Percentiles rank a stretch among this genome's conserved stretches.
Conservation (phyloP, 2,888 invertebrate genomes). For the Seira musarum region DNA sequence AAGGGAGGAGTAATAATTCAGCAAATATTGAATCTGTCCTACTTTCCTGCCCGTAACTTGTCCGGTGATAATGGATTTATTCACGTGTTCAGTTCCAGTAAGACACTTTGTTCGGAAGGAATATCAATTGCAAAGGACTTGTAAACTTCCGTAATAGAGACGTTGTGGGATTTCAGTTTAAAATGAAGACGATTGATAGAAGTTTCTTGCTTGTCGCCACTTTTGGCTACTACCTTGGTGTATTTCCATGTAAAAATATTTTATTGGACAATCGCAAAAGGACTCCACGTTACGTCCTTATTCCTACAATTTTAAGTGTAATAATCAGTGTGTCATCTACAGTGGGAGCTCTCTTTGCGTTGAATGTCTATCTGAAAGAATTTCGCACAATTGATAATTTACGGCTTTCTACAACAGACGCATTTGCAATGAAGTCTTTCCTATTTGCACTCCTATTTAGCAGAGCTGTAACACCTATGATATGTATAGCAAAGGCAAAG, state of each 20-base stretch:
- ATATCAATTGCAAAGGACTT: background rate
- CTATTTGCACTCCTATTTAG: background rate
- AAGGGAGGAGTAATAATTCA: too few species aligned
- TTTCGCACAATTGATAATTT: slow-evolving; percentile 12
- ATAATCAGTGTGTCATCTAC: slow-evolving; percentile 16
- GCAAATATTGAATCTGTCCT: too few species aligned
- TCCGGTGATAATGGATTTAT: too few species aligned
- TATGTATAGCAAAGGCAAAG: slow-evolving; percentile 14
- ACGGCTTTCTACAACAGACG: background rate
- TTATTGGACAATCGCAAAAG: background rate
- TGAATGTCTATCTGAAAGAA: slow-evolving; percentile 5
- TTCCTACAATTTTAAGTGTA: slow-evolving; percentile 16
- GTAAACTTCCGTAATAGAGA: too few species aligned
- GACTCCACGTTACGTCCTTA: slow-evolving; percentile 13
- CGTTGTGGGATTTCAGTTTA: too few species aligned
- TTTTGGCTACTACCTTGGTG: background rate
- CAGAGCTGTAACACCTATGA: slow-evolving; percentile 14
- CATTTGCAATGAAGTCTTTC: slow-evolving; percentile 16
- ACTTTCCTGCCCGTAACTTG: too few species aligned
- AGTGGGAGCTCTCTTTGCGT: background rate
- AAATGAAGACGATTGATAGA: too few species aligned
- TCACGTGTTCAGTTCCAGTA: too few species aligned
- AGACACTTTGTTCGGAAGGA: background rate
- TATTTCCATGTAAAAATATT: background rate
- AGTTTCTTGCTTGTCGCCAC: background rate